These are phyloP conservation scores for Myotis daubentonii DNA, from an alignment of 2,797 vertebrate genomes.

Conservation along the genomic window DNA sequence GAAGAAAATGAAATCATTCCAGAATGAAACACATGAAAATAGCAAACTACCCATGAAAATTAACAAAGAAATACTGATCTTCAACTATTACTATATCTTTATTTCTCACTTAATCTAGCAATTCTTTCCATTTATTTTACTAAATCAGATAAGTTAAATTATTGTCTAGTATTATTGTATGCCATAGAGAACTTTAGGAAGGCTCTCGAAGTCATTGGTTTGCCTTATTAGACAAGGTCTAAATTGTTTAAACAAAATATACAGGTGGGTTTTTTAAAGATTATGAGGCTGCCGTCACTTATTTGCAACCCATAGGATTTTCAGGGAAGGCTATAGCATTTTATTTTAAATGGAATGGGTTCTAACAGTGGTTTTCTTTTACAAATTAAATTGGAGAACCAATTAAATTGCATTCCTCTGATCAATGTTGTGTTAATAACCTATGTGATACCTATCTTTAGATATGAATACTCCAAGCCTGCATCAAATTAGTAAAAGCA, in stretches of 20 bases:
- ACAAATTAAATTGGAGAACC: not conserved
- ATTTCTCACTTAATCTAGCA: conserved; percentile 17
- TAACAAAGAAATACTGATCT: conserved; percentile 7
- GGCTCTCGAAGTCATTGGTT: not conserved
- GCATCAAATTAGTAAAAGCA: not conserved
- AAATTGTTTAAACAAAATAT: conserved; percentile 8
- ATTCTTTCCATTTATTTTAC: not conserved
- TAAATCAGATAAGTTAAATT: conserved; percentile 21
- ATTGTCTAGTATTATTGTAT: not conserved
- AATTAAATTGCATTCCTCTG: conserved; percentile 26
- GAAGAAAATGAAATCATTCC: conserved; percentile 47
- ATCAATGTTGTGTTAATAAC: not conserved
- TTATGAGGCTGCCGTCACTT: not conserved
- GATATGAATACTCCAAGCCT: not conserved
- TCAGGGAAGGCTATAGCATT: not conserved
- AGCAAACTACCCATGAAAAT: not conserved
- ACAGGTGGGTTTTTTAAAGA: not conserved
- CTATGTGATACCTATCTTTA: not conserved
- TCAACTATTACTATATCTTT: not conserved
- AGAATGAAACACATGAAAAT: conserved; percentile 50
- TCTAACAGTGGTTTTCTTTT: not conserved
- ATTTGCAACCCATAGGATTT: not conserved
- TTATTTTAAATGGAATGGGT: not conserved
- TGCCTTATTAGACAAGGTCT: not conserved
- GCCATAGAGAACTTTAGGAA: not conserved